Evolutionary conservation across 2,888 invertebrate genomes (phyloP).

Genomic region (Dione vanillae): DNA sequence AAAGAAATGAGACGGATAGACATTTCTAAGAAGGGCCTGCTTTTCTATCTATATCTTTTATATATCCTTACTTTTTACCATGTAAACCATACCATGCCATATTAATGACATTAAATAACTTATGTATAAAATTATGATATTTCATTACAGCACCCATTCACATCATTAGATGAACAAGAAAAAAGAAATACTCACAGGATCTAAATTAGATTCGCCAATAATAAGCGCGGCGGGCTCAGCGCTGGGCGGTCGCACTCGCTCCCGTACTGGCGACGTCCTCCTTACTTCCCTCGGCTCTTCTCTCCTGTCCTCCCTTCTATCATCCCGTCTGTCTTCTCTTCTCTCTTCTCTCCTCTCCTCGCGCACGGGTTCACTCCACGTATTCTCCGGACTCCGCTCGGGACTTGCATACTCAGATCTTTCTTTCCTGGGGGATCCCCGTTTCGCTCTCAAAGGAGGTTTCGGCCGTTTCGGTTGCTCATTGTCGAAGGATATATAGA

Average conservation of each 20-base stretch:
- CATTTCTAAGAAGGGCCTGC: too few species aligned
- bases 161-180: too few species aligned
- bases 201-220: conserved; percentile 74
- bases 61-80: too few species aligned
- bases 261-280: conserved; percentile 51
- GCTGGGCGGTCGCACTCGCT: conserved; percentile 47
- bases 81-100: too few species aligned
- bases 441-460: conserved; percentile 91
- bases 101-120: too few species aligned
- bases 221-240: conserved; percentile 74
- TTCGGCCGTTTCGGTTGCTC: conserved; percentile 95
- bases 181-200: conserved; percentile 63
- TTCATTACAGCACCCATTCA: too few species aligned
- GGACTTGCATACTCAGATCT: conserved; percentile 63
- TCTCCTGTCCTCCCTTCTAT: conserved; percentile 53
- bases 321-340: conserved; percentile 52
- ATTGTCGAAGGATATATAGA: conserved; percentile 97
- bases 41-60: too few species aligned
- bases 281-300: conserved; percentile 40
- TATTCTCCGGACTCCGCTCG: conserved; percentile 63
- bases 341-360: conserved; percentile 55
- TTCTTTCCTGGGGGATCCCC: conserved; percentile 91
- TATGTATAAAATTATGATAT: too few species aligned
- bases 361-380: conserved; percentile 60
- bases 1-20: too few species aligned